Conservation (phyloP, 2,113 vertebrate species). For the Sardina pilchardus region DNA sequence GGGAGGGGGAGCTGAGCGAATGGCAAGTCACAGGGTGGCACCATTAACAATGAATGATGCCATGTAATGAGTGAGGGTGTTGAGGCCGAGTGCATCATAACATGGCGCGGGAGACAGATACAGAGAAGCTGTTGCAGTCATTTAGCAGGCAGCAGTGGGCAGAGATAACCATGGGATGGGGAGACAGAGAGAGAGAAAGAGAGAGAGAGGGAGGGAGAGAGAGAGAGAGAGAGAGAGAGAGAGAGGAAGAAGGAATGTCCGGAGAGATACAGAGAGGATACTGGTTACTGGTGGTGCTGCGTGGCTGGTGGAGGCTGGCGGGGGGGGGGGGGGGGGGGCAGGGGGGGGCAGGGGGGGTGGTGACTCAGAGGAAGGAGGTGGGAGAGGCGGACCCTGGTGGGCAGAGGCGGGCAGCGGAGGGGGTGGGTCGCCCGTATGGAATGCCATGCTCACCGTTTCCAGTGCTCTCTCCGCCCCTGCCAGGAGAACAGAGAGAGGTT, state of each 20-base stretch:
- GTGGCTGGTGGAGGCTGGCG: not conserved
- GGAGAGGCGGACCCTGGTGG: slow-evolving; percentile 8
- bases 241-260: not conserved
- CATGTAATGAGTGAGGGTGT: not conserved
- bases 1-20: not conserved
- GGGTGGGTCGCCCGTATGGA: slow-evolving; percentile 2
- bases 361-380: slow-evolving; percentile 23
- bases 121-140: not conserved
- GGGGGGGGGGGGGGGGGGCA: not conserved
- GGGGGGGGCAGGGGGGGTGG: not conserved
- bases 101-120: not conserved
- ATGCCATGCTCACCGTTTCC: slow-evolving; percentile 22
- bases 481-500: not conserved
- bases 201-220: not conserved
- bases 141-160: not conserved
- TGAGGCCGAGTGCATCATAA: not conserved
- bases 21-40: slow-evolving; percentile 12
- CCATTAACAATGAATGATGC: slow-evolving; percentile 8
- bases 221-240: not conserved
- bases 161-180: not conserved
- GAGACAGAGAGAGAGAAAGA: not conserved
- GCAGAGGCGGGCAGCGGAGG: slow-evolving; percentile 3
- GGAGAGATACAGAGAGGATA: not conserved
- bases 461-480: not conserved
- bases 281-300: not conserved